Conservation (phyloP, 2,113 vertebrate genomes). For the Notarius lentiginosus region DNA sequence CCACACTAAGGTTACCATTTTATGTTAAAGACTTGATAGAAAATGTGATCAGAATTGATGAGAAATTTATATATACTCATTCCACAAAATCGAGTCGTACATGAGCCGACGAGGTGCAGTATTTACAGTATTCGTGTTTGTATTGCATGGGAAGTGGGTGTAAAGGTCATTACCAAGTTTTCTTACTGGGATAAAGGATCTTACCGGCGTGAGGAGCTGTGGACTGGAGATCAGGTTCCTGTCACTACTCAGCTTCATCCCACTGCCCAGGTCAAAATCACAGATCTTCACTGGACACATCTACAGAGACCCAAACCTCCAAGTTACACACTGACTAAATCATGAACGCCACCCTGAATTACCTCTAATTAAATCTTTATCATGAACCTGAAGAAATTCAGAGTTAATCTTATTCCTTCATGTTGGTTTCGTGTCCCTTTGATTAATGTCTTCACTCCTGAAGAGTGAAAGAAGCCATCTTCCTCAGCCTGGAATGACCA, state of each 20-base stretch:
- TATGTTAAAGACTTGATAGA: too few relatives aligned
- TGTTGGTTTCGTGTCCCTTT: neutral
- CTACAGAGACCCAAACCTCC: constrained; percentile 60
- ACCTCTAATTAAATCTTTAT: neutral
- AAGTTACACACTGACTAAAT: neutral
- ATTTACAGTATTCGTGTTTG: too few relatives aligned
- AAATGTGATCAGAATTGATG: too few relatives aligned
- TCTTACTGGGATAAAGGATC: too few relatives aligned
- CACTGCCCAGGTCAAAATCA: constrained; percentile 94
- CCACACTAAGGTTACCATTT: too few relatives aligned
- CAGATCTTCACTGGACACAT: constrained; percentile 96
- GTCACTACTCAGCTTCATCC: constrained; percentile 94
- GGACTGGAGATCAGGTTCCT: constrained; percentile 95
- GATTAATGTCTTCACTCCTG: neutral
- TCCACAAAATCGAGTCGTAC: too few relatives aligned
- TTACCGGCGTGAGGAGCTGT: constrained; percentile 94
- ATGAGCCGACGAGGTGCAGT: too few relatives aligned
- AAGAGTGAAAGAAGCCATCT: too few relatives aligned
- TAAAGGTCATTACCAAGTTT: too few relatives aligned
- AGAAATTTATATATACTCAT: too few relatives aligned
- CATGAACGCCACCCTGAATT: neutral
- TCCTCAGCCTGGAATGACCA: too few relatives aligned
- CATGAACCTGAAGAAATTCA: neutral
- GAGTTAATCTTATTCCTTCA: neutral
- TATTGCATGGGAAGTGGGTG: too few relatives aligned